phyloP scores from a whole-genome alignment of 2,113 vertebrate species.

The Pteropus alecto region DNA sequence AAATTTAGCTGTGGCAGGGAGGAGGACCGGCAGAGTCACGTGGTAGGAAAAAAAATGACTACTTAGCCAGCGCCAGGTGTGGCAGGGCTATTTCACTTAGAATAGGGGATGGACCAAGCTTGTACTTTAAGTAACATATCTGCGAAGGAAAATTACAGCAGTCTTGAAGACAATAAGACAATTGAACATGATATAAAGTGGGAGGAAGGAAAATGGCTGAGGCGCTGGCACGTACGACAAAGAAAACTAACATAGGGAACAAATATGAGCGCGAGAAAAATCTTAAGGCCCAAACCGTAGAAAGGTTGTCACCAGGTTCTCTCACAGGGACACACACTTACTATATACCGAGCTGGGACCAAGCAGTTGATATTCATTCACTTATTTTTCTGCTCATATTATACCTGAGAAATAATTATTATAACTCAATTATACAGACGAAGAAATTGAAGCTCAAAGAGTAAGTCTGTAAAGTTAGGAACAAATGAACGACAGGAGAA shows the following conservation, averaged over 20 bases:
- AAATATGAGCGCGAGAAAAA: neutral
- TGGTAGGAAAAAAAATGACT: neutral
- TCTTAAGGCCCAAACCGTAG: neutral
- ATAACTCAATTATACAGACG: neutral
- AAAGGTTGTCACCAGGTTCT: neutral
- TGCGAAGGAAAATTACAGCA: neutral
- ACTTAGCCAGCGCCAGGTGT: neutral
- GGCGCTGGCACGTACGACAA: neutral
- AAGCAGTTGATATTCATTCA: neutral
- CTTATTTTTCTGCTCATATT: neutral
- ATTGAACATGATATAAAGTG: neutral
- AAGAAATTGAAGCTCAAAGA: neutral
- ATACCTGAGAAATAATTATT: neutral
- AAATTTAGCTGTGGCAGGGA: neutral
- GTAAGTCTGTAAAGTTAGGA: neutral
- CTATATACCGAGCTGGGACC: neutral
- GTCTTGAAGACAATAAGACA: neutral
- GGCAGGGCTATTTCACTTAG: neutral
- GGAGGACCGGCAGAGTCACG: neutral
- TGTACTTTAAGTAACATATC: neutral
- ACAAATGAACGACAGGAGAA: slow-evolving; percentile 1
- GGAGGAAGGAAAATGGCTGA: neutral
- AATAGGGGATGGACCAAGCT: neutral
- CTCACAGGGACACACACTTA: neutral
- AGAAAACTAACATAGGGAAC: neutral